Conservation (phyloP, 1,140 invertebrate species). For the Drosophila prosaltans region DNA sequence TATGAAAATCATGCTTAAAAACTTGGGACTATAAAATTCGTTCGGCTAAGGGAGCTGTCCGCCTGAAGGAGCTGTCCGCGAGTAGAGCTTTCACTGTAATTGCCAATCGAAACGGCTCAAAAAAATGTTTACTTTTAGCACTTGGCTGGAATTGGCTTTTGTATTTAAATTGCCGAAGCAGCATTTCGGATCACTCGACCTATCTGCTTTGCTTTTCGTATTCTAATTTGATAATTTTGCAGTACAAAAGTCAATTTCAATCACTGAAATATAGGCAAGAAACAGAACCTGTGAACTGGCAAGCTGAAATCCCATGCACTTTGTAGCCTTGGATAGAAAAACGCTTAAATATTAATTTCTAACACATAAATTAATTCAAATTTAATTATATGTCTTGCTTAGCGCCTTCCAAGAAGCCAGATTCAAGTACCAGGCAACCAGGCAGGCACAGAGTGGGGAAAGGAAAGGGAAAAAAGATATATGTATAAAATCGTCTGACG, state of each 20-base stretch:
- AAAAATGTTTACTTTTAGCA: too few relatives aligned
- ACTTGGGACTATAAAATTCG: too few relatives aligned
- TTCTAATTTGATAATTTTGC: not conserved
- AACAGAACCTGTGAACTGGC: not conserved
- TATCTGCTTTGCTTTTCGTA: too few relatives aligned
- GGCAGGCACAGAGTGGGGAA: conserved; percentile 20
- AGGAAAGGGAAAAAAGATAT: not conserved
- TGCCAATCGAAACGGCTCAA: too few relatives aligned
- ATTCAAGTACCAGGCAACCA: conserved; percentile 27
- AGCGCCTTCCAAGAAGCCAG: conserved; percentile 11
- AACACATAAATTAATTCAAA: conserved; percentile 4
- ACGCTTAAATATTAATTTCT: conserved; percentile 9
- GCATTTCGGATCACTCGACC: too few relatives aligned
- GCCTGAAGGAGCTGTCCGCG: too few relatives aligned
- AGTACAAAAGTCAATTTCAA: not conserved
- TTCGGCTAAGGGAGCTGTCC: too few relatives aligned
- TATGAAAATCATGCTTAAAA: too few relatives aligned
- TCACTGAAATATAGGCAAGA: not conserved
- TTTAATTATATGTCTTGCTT: not conserved
- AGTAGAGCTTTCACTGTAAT: too few relatives aligned
- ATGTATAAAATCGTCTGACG: conserved; percentile 32
- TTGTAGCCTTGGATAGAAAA: not conserved
- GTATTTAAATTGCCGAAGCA: too few relatives aligned
- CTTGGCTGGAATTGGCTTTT: too few relatives aligned
- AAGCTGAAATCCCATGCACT: not conserved